Evolutionary conservation across 2,113 vertebrate genomes (phyloP).

Genomic region (Mohoua ochrocephala): DNA sequence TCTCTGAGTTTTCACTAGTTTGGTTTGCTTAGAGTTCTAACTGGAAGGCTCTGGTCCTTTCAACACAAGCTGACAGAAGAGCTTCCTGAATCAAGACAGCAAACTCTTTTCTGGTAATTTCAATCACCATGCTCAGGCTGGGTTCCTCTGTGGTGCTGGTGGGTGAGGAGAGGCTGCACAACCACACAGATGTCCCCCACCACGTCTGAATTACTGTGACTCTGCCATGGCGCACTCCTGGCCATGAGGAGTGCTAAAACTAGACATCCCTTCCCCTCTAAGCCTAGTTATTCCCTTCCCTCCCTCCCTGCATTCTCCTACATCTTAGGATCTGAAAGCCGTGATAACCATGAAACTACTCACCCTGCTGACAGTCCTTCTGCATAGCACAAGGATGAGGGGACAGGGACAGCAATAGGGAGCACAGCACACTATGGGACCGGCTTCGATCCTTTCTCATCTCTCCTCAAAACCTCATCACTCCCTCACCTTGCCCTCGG

Average conservation of each 20-base stretch:
- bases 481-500: neutral
- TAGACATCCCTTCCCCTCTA: neutral
- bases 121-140: neutral
- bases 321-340: neutral
- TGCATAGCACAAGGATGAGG: too few relatives aligned
- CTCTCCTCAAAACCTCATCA: neutral
- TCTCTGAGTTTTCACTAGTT: neutral
- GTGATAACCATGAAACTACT: neutral
- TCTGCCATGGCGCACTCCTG: neutral
- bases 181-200: neutral
- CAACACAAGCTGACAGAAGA: neutral
- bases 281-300: neutral
- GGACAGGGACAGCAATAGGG: neutral
- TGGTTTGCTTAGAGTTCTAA: neutral
- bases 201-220: accelerated
- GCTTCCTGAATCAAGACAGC: neutral
- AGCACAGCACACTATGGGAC: neutral
- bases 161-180: neutral
- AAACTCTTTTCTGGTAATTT: neutral
- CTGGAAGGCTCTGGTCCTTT: neutral
- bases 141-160: neutral
- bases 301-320: neutral
- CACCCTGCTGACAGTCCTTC: neutral
- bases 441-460: neutral
- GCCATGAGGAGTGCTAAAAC: neutral